Base-by-base conservation (phyloP, 92 coral and sea anemone species). In the Parazoanthus atlanticus region DNA sequence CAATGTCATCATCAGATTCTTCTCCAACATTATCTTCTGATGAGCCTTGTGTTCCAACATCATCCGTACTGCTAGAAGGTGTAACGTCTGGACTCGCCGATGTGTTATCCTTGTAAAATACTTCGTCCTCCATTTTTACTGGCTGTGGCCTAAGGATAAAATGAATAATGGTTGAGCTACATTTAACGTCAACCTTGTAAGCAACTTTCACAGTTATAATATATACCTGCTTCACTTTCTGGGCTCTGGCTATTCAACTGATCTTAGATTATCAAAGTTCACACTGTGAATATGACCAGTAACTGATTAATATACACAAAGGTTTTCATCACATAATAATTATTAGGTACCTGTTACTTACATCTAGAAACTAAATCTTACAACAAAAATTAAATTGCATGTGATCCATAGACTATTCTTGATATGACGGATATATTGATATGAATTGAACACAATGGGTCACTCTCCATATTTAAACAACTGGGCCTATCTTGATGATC, bases 1-100 rank as follows among this genome's bases (percentile, higher is more conserved):
- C 99, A 91, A 96, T 96, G 76, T 95, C 99, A 83, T 93, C 95
- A 78, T 93, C 94, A 67, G 87, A 84, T 17, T 84, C 87, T 69
- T 84, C 87, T 29, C 40, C 87, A 17, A 46, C 77, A 69, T 84
- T 81, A 28, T 82, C 87, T 84, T 84, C 87, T 67, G 78, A 84
- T 0, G 87, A 84, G 23, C 78, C 87, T 19, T 84, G 87, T 23
- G 77, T 70, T 16, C 64, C 77, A 46, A 84, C 61, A 46, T 70
- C 67, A 84, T 84, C 87, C 13, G 74, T 46, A 84, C 87, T 84
- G 78, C 87, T 84, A 16, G 64, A 84, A 41, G 87, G 87, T 43
- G 87, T 84, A 69, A 2, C 78, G 46, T 84, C 87, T 43, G 87
- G 78, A 19, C 87, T 84, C 0, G 47, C 77, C 43, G 86, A 82